A percentile compares a stretch with the other conserved stretches of the same genome.
phyloP scores from a whole-genome alignment of 1,140 invertebrate genomes.

The Diachasma alloeum region DNA sequence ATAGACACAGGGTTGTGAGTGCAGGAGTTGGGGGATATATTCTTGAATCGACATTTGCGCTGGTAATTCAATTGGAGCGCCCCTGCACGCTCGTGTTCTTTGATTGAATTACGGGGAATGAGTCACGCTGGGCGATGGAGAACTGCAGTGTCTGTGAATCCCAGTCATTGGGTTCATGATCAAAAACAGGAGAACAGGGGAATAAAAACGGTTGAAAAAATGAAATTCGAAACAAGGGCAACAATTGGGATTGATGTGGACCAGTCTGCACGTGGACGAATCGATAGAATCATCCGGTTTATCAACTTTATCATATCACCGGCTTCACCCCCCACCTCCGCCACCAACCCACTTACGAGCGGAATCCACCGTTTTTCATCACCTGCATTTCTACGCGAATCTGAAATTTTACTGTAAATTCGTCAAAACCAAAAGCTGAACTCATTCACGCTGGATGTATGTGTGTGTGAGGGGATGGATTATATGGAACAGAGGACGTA shows the following conservation, averaged over 20 bases:
- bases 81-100: slow-evolving; percentile 54
- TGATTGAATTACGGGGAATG: slow-evolving; percentile 59
- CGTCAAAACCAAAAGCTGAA: neutral
- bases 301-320: neutral
- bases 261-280: neutral
- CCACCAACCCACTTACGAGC: neutral
- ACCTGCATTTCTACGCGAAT: neutral
- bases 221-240: neutral
- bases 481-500: neutral
- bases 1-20: slow-evolving; percentile 6
- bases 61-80: slow-evolving; percentile 59
- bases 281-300: neutral
- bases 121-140: slow-evolving; percentile 53
- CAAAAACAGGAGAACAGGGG: neutral
- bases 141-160: slow-evolving; percentile 15
- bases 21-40: slow-evolving; percentile 38
- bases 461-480: neutral
- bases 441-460: neutral
- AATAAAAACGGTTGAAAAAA: neutral
- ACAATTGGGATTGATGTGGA: neutral
- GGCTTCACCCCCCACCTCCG: neutral
- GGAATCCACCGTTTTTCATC: neutral
- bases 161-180: neutral
- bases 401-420: neutral
- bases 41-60: slow-evolving; percentile 63